A percentile compares a stretch with the other conserved stretches of the same genome.
Evolutionary conservation across 2,113 vertebrate species (phyloP).

Genomic region (Cephalopholis sonnerati): DNA sequence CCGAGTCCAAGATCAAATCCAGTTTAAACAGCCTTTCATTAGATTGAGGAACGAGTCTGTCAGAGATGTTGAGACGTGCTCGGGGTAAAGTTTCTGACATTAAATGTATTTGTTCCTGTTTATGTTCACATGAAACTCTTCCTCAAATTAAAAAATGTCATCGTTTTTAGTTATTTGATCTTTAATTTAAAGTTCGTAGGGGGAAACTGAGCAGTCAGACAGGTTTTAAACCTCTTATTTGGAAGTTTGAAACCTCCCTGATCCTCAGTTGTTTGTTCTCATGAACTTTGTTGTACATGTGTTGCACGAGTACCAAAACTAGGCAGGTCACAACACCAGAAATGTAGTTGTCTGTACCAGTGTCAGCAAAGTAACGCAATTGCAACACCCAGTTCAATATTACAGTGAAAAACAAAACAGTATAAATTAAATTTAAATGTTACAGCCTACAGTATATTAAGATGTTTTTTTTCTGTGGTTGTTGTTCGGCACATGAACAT

Average conservation of each 20-base stretch:
- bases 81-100: not conserved
- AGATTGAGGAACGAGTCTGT: not conserved
- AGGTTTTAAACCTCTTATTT: not conserved
- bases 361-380: too few species aligned
- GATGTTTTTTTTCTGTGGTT: too few species aligned
- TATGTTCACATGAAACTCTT: not conserved
- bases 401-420: too few species aligned
- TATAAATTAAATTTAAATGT: too few species aligned
- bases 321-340: too few species aligned
- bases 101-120: not conserved
- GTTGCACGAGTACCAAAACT: too few species aligned
- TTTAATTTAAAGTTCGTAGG: not conserved
- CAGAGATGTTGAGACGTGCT: not conserved
- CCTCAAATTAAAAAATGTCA: too few species aligned
- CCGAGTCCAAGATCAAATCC: conserved; percentile 1
- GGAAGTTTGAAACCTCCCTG: not conserved
- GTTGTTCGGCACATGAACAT: too few species aligned
- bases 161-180: too few species aligned
- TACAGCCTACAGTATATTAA: too few species aligned
- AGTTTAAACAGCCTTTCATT: not conserved
- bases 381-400: too few species aligned
- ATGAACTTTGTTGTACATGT: not conserved
- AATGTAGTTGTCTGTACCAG: too few species aligned
- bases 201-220: not conserved
- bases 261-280: not conserved